Conservation (phyloP, 2,888 invertebrate genomes). For the Drosophila austrosaltans region DNA sequence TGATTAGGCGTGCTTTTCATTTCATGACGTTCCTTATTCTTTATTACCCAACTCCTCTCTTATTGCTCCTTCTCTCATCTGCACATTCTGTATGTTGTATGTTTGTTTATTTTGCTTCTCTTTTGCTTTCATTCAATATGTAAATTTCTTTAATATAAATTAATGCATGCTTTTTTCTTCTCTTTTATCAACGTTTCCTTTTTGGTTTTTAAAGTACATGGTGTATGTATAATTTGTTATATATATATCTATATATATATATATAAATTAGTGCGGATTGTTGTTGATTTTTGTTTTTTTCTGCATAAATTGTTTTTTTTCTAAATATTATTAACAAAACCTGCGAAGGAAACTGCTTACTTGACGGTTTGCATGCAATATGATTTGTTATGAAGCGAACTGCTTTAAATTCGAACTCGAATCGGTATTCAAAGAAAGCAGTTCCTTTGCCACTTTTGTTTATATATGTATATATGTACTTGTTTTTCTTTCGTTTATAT, state of each 20-base stretch:
- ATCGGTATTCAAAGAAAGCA: background rate
- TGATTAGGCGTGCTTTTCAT: background rate
- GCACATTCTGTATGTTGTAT: slow-evolving; percentile 14
- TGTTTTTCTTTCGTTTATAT: slow-evolving; percentile 59
- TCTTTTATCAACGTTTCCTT: slow-evolving; percentile 61
- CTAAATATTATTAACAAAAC: slow-evolving; percentile 41
- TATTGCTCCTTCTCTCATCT: background rate
- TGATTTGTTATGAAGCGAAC: background rate
- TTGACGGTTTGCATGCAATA: background rate
- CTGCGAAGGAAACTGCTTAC: slow-evolving; percentile 1
- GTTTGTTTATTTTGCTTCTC: slow-evolving; percentile 37
- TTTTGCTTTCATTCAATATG: slow-evolving; percentile 40
- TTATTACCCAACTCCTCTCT: background rate
- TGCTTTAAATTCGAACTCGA: slow-evolving; percentile 7
- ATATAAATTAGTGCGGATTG: slow-evolving; percentile 49
- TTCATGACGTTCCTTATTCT: background rate
- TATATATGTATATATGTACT: slow-evolving; percentile 50
- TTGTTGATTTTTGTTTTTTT: slow-evolving; percentile 21
- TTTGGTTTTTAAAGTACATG: slow-evolving; percentile 59
- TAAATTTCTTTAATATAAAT: slow-evolving; percentile 45
- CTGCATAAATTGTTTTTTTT: slow-evolving; percentile 25
- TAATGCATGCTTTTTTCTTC: slow-evolving; percentile 52
- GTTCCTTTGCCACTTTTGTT: background rate
- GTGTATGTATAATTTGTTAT: slow-evolving; percentile 61
- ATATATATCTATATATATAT: slow-evolving; percentile 40